Percentiles rank a stretch among this genome's conserved stretches.
phyloP scores from a whole-genome alignment of 2,113 vertebrate species.

The Nicator chloris region DNA sequence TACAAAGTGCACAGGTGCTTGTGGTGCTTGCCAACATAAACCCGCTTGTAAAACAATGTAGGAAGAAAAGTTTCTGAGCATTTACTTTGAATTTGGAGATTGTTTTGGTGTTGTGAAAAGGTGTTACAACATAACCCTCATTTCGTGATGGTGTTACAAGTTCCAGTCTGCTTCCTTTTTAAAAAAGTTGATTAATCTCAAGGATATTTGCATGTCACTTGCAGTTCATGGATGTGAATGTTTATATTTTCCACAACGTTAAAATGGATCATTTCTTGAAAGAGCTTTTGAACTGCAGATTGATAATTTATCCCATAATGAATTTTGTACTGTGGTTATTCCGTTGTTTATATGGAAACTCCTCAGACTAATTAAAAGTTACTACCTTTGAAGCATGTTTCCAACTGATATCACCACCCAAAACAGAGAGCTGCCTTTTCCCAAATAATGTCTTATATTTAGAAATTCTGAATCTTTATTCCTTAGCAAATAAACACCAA shows the following conservation, averaged over 20 bases:
- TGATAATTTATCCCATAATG: not conserved
- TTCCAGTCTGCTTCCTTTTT: not conserved
- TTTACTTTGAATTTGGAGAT: not conserved
- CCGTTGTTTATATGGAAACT: not conserved
- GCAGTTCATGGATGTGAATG: not conserved
- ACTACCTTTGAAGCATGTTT: not conserved
- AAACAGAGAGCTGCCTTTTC: not conserved
- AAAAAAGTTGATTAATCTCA: not conserved
- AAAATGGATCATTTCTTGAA: not conserved
- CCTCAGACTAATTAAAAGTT: not conserved
- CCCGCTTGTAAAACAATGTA: not conserved
- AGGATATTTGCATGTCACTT: not conserved
- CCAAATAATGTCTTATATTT: not conserved
- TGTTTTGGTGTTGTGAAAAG: not conserved
- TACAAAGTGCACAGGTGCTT: not conserved
- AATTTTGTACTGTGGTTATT: not conserved
- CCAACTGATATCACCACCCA: not conserved
- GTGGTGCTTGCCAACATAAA: not conserved
- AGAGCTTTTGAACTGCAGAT: not conserved
- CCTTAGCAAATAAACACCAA: not conserved
- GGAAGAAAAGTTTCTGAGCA: not conserved
- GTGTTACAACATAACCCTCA: fast-evolving
- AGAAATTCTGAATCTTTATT: not conserved
- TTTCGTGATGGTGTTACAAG: not conserved
- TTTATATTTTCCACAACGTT: not conserved